Percentiles rank a stretch among this genome's conserved stretches.
These are phyloP conservation scores for Anguilla obscura DNA, from an alignment of 2,797 vertebrate genomes.

Conservation along the genomic window DNA sequence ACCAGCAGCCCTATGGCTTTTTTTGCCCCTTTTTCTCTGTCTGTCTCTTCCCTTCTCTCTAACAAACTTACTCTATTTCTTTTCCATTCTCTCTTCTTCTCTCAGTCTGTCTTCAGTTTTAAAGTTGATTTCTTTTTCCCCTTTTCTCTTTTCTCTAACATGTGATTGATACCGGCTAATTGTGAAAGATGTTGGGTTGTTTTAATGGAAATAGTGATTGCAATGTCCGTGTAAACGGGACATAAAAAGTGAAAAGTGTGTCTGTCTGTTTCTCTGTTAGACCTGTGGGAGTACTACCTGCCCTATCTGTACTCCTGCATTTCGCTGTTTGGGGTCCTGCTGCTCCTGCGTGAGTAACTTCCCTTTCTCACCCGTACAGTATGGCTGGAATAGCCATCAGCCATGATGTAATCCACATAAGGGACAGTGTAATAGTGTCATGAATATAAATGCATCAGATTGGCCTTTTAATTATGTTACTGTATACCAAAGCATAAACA, in stretches of 20 bases:
- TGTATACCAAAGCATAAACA: background rate
- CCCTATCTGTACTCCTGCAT: conserved; percentile 96
- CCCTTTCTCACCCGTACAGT: background rate
- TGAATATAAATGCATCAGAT: background rate
- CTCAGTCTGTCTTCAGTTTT: background rate
- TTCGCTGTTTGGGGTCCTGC: conserved; percentile 88
- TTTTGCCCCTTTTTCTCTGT: background rate
- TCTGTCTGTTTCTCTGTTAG: conserved; percentile 62
- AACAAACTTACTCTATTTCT: background rate
- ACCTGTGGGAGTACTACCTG: conserved; percentile 95
- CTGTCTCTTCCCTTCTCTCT: background rate
- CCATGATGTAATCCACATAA: background rate
- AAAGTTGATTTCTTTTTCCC: background rate
- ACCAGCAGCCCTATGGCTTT: too few species aligned
- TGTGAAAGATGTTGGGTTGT: background rate
- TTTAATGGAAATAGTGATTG: background rate
- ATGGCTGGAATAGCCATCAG: background rate
- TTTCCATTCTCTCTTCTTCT: background rate
- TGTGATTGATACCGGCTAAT: background rate
- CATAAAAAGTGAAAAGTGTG: background rate
- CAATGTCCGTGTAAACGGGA: background rate
- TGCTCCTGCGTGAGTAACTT: conserved; percentile 85
- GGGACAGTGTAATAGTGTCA: background rate
- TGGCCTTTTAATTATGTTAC: background rate
- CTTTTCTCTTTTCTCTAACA: background rate